Evolutionary conservation across 1,140 invertebrate genomes (phyloP).

Genomic region (Drosophila sp.): DNA sequence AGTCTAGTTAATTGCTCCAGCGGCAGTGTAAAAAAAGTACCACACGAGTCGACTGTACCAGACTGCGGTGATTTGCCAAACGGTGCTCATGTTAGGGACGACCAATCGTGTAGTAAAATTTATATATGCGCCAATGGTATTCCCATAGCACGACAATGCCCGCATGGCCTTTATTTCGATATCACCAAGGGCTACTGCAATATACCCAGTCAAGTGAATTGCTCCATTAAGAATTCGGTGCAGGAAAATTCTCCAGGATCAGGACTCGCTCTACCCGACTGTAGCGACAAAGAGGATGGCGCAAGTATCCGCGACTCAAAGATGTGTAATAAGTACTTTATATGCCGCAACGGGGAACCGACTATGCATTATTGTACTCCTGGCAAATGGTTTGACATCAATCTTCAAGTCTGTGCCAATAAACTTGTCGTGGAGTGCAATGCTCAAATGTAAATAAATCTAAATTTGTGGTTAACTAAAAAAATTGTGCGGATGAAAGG

Average conservation of each 20-base stretch:
- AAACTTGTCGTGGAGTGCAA: constrained; percentile 31
- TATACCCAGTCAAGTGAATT: constrained; percentile 44
- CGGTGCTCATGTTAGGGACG: constrained; percentile 43
- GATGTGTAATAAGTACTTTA: constrained; percentile 52
- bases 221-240: constrained; percentile 7
- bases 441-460: background rate
- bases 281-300: constrained; percentile 26
- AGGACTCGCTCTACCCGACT: constrained; percentile 8
- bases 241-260: background rate
- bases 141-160: constrained; percentile 47
- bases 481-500: background rate
- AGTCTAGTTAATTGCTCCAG: constrained; percentile 48
- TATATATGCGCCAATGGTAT: constrained; percentile 53
- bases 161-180: constrained; percentile 52
- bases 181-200: constrained; percentile 35
- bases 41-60: background rate
- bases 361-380: constrained; percentile 45
- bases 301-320: constrained; percentile 29
- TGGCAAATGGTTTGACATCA: constrained; percentile 50
- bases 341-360: constrained; percentile 38
- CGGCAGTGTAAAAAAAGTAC: background rate
- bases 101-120: constrained; percentile 53
- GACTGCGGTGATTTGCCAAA: constrained; percentile 37
- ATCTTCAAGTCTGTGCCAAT: constrained; percentile 29
- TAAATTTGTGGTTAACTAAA: background rate